Evolutionary conservation across 23 tunicate species (phyloP).

Genomic region (Pegea sp.): DNA sequence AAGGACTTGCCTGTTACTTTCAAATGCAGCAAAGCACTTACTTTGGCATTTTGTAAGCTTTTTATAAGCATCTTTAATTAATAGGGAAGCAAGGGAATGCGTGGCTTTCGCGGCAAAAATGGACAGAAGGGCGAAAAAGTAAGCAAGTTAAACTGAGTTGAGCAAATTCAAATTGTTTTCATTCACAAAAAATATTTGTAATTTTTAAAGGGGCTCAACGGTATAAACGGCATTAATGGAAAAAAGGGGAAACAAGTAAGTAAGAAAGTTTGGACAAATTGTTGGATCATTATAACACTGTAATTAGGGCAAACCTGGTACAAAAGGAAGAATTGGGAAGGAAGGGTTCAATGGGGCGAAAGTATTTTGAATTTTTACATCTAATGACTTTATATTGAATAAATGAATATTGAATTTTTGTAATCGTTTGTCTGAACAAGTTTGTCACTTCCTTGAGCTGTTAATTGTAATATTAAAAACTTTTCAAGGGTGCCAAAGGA

Average conservation of each 20-base stretch:
- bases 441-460: no score
- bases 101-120: not conserved
- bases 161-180: not conserved
- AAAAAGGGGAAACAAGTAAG: conserved; percentile 3
- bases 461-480: no score
- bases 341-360: conserved; percentile 1
- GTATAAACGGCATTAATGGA: conserved; percentile 4
- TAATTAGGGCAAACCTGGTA: conserved; percentile 1
- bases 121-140: conserved; percentile 7
- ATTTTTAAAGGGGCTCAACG: not conserved
- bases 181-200: not conserved
- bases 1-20: no score
- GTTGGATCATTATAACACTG: no score
- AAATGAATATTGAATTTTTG: not conserved
- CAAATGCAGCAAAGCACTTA: no score
- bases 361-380: not conserved
- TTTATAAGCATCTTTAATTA: no score
- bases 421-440: not conserved
- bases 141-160: not conserved
- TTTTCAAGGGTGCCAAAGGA: no score
- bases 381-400: not conserved
- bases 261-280: not conserved
- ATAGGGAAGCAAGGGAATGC: not conserved
- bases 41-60: no score
- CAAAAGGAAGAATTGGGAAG: conserved; percentile 1